A percentile compares a stretch with the other conserved stretches of the same genome.
Evolutionary conservation across 2,888 invertebrate genomes (phyloP).

Genomic region (Melanchra persicariae): DNA sequence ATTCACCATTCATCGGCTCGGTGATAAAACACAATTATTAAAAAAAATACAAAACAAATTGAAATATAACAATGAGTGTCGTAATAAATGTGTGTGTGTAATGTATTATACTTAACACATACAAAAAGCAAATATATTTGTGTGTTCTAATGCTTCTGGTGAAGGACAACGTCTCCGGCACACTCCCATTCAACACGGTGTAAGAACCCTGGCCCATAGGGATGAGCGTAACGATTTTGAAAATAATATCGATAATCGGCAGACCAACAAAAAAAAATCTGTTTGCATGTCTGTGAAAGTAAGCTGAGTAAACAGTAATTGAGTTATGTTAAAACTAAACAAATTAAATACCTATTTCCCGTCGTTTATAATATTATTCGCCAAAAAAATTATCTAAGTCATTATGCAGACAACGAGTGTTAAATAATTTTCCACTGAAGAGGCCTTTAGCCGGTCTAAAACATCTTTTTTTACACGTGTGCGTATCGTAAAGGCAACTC

Average conservation of each 20-base stretch:
- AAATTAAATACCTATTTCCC: slow-evolving; percentile 2
- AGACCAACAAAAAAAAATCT: background rate
- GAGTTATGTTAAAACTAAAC: background rate
- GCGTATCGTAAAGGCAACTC: slow-evolving; percentile 39
- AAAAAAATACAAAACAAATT: too few species aligned
- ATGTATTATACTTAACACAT: too few species aligned
- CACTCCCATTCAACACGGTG: slow-evolving; percentile 59
- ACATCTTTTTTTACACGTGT: slow-evolving; percentile 29
- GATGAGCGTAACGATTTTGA: slow-evolving; percentile 22
- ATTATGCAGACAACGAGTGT: slow-evolving; percentile 15
- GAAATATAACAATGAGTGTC: too few species aligned
- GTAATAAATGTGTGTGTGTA: too few species aligned
- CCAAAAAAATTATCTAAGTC: slow-evolving; percentile 26
- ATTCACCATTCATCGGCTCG: too few species aligned
- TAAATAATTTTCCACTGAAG: slow-evolving; percentile 18
- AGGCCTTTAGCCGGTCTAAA: slow-evolving; percentile 8
- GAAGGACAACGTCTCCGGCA: slow-evolving; percentile 57
- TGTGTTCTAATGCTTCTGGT: slow-evolving; percentile 49
- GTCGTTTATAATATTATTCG: background rate
- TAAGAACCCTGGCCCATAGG: slow-evolving; percentile 33
- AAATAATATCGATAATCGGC: slow-evolving; percentile 36
- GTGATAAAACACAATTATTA: too few species aligned
- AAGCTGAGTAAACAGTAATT: background rate
- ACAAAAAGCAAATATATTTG: slow-evolving; percentile 30
- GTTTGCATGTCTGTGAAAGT: background rate